A percentile compares a stretch with the other conserved stretches of the same genome.
Evolutionary conservation across 2,888 invertebrate genomes (phyloP).

Genomic region (Synergus japonicus): DNA sequence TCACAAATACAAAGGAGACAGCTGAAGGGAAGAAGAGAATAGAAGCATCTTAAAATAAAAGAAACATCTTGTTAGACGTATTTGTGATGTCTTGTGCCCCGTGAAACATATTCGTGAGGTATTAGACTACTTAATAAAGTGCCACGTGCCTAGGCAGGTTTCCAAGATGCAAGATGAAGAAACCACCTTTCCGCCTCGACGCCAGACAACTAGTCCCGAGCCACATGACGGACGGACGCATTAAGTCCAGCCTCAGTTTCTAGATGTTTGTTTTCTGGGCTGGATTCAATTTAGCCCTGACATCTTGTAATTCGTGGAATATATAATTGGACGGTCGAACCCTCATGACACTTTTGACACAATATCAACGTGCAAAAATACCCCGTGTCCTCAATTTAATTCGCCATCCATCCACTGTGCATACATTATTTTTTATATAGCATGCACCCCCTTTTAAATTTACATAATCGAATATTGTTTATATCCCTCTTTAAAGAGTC

Average conservation of each 20-base stretch:
- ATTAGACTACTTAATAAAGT: constrained; percentile 2
- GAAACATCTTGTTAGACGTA: too few relatives aligned
- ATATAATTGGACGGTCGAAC: constrained; percentile 68
- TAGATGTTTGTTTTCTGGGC: constrained; percentile 65
- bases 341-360: constrained; percentile 66
- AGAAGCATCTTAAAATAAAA: too few relatives aligned
- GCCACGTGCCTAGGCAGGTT: constrained; percentile 64
- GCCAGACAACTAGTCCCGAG: constrained; percentile 56
- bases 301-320: constrained; percentile 69
- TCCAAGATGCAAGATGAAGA: constrained; percentile 59
- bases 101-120: neutral
- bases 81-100: neutral
- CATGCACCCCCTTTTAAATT: neutral
- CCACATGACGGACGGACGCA: constrained; percentile 68
- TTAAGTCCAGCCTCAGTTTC: constrained; percentile 65
- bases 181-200: constrained; percentile 60
- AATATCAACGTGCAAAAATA: constrained; percentile 60
- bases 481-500: too few relatives aligned
- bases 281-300: constrained; percentile 71
- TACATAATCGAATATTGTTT: neutral
- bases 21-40: neutral
- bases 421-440: neutral
- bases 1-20: neutral
- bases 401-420: constrained; percentile 30
- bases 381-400: constrained; percentile 53